phyloP scores from a whole-genome alignment of 2,113 vertebrate species.

The Perccottus glenii region DNA sequence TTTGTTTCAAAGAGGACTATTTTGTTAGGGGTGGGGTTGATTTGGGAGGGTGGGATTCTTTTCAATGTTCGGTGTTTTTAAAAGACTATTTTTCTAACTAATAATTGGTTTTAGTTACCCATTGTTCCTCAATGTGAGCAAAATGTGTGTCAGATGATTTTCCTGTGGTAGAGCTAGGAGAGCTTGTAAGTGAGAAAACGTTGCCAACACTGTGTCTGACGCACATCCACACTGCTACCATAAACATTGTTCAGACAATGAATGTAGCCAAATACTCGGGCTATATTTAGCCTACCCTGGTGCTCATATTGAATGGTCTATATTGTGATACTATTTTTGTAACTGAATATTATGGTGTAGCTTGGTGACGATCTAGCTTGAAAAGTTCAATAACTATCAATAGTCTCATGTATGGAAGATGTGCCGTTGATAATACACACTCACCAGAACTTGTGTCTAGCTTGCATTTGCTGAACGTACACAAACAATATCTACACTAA shows the following conservation, averaged over 20 bases:
- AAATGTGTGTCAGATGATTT: constrained; percentile 57
- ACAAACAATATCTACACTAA: constrained; percentile 53
- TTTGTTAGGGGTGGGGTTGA: constrained; percentile 67
- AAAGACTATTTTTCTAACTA: constrained; percentile 76
- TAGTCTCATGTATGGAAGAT: constrained; percentile 67
- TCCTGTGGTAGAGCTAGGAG: constrained; percentile 62
- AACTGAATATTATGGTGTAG: constrained; percentile 70
- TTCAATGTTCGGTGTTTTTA: constrained; percentile 70
- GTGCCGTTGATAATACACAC: constrained; percentile 50
- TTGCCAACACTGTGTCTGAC: constrained; percentile 77
- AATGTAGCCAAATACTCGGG: constrained; percentile 80
- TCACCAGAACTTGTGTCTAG: constrained; percentile 44
- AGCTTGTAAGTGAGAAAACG: constrained; percentile 66
- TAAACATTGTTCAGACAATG: constrained; percentile 73
- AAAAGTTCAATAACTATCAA: constrained; percentile 48
- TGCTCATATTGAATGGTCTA: constrained; percentile 79
- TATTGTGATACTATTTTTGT: constrained; percentile 81
- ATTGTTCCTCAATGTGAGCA: constrained; percentile 60
- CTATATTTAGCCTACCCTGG: constrained; percentile 74
- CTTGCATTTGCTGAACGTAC: constrained; percentile 70
- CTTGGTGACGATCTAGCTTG: constrained; percentile 55
- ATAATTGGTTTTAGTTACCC: constrained; percentile 61
- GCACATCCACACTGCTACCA: constrained; percentile 57
- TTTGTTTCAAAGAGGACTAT: constrained; percentile 72
- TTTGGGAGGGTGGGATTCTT: constrained; percentile 56